Evolutionary conservation across 2,113 vertebrate genomes (phyloP), one percentile per base, ranked within the genome.

Genomic region (Balaeniceps rex): DNA sequence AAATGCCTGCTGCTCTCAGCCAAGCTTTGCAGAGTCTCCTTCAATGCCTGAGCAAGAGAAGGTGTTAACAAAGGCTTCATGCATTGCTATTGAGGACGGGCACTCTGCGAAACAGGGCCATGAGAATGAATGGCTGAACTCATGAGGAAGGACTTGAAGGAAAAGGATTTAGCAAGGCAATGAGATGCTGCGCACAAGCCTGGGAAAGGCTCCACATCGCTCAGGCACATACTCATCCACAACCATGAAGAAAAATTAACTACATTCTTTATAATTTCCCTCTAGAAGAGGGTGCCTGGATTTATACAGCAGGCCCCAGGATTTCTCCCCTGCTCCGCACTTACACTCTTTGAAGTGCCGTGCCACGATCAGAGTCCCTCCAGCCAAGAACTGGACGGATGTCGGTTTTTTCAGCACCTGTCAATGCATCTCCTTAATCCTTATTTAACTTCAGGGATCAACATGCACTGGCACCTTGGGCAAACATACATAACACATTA

Each of bases 401-500:
- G 54, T 0, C 4, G 57, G 66, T 83, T 63, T 77, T 92, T 77
- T 74, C 64, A 42, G 51, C 58, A 90, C 78, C 92, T 90, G 85
- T 69, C 92, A 96, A 77, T 0, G 6, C 25, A 92, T 71, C 21
- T 96, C 70, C 88, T 90, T 90, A 96, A 90, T 88, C 69, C 60
- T 63, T 63, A 58, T 83, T 94, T 90, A 83, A 88, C 72, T 87
- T 51, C 54, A 68, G 90, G 83, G 71, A 97, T 78, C 90, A 93
- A 93, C 83, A 75, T 0, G 5, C 55, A 87, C 44, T 68, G 57
- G 42, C 42, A 87, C 86, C 83, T 82, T 66, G 55, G 64, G 83
- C 68, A 92, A 83, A 92, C 47, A 94, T 19, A 87, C 10, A 23
- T 31, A 77, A 80, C 64, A 38, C 14, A 52, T 77, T 88, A 79